A percentile compares a stretch with the other conserved stretches of the same genome.
Conservation (phyloP, 2,797 vertebrate genomes). For the Brachyalestes nurse region DNA sequence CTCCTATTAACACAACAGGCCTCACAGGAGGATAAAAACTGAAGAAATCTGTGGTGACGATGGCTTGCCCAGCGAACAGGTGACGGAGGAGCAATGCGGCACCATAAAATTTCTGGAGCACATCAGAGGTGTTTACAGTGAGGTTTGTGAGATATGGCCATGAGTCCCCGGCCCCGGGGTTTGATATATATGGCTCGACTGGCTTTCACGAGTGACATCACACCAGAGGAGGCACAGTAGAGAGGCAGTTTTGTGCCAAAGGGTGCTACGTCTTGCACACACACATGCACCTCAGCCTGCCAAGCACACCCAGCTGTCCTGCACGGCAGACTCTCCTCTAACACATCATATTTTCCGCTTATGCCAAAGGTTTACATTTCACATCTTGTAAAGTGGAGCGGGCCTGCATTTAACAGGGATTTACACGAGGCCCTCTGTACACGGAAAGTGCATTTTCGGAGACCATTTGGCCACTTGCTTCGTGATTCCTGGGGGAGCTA, state of each 20-base stretch:
- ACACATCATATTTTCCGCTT: conserved; percentile 46
- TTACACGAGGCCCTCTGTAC: conserved; percentile 41
- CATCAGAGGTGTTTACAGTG: neutral
- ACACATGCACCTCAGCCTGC: no score
- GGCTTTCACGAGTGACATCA: conserved; percentile 30
- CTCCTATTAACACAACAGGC: no score
- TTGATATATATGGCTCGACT: neutral
- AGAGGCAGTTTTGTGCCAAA: conserved; percentile 14
- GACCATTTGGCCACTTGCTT: conserved; percentile 34
- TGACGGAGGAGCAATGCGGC: no score
- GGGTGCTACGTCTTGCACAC: neutral
- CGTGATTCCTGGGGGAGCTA: conserved; percentile 34
- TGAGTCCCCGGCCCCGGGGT: neutral
- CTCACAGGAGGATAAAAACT: no score
- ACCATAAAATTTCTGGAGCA: conserved; percentile 15
- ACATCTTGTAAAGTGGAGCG: conserved; percentile 31
- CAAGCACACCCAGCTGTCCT: conserved; percentile 1
- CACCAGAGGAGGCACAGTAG: conserved; percentile 33
- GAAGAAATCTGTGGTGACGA: no score
- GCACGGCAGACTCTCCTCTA: conserved; percentile 17
- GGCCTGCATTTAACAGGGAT: conserved; percentile 34
- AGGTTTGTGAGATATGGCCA: neutral
- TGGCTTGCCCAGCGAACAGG: no score
- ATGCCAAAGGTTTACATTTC: conserved; percentile 29
- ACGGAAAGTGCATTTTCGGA: conserved; percentile 51